Conservation (phyloP, 2,888 invertebrate genomes). For the Agrochola litura region DNA sequence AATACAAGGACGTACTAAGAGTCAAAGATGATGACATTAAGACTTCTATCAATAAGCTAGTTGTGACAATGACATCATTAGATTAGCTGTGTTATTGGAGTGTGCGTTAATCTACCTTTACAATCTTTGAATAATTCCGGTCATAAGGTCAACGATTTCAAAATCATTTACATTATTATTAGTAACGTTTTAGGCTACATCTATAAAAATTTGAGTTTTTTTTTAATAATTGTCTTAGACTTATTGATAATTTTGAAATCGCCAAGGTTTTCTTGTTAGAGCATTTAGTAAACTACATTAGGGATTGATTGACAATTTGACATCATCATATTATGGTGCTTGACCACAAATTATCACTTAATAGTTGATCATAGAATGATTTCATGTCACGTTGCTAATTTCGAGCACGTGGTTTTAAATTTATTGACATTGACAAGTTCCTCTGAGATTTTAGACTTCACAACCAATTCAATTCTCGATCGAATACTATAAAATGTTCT, state of each 20-base stretch:
- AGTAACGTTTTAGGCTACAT: too few species aligned
- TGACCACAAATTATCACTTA: slow-evolving; percentile 23
- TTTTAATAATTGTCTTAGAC: too few species aligned
- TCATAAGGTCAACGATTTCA: neutral
- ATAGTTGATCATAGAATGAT: neutral
- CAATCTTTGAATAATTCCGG: slow-evolving; percentile 2
- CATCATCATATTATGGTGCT: neutral
- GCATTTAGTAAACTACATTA: slow-evolving; percentile 4
- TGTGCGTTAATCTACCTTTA: neutral
- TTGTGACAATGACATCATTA: neutral
- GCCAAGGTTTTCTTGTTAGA: neutral
- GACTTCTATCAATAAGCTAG: neutral
- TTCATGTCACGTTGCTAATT: too few species aligned
- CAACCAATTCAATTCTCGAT: too few species aligned
- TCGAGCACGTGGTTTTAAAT: too few species aligned
- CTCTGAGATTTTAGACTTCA: too few species aligned
- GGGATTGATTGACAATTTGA: slow-evolving; percentile 5
- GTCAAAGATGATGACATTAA: neutral
- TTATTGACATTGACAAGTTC: too few species aligned
- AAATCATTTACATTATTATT: neutral
- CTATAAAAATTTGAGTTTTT: too few species aligned
- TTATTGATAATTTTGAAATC: too few species aligned
- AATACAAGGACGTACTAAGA: neutral
- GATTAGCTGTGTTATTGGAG: neutral
- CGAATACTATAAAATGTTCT: too few species aligned